phyloP scores from a whole-genome alignment of 2,113 vertebrate genomes.

The Strigops habroptila region DNA sequence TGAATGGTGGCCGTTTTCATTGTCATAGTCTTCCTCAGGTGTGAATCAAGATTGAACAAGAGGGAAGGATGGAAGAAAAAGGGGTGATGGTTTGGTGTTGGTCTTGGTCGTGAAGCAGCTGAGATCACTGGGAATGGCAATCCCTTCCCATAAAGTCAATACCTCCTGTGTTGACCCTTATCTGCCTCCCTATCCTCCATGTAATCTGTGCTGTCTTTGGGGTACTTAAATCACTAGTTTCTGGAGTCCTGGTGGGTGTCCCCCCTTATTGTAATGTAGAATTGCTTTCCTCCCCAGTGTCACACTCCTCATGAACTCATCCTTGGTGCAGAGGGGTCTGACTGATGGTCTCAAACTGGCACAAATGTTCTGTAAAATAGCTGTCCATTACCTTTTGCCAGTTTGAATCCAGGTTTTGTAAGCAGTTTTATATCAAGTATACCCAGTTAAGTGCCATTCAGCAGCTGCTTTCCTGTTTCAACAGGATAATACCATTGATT shows the following conservation, averaged over 20 bases:
- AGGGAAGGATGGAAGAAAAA: not conserved
- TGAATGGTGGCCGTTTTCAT: not conserved
- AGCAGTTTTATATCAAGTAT: accelerated
- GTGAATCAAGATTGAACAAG: not conserved
- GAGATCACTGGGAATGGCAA: not conserved
- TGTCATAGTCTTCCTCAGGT: not conserved
- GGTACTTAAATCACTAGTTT: not conserved
- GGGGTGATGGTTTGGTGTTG: not conserved
- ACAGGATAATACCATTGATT: slow-evolving; percentile 96
- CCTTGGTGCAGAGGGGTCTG: not conserved
- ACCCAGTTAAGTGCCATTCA: not conserved
- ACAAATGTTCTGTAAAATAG: not conserved
- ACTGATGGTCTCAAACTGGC: not conserved
- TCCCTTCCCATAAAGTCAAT: not conserved
- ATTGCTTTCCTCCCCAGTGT: not conserved
- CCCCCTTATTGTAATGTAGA: not conserved
- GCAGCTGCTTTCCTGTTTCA: not conserved
- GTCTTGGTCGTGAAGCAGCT: not conserved
- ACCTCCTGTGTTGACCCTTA: not conserved
- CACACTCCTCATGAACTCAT: not conserved
- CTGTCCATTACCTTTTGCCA: not conserved
- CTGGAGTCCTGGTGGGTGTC: not conserved
- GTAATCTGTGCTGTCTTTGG: too few species aligned
- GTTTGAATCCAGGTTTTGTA: accelerated
- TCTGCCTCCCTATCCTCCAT: not conserved